Evolutionary conservation across 2,888 invertebrate genomes (phyloP), one percentile per base, ranked within the genome.

Genomic region (Mythimna pallens): DNA sequence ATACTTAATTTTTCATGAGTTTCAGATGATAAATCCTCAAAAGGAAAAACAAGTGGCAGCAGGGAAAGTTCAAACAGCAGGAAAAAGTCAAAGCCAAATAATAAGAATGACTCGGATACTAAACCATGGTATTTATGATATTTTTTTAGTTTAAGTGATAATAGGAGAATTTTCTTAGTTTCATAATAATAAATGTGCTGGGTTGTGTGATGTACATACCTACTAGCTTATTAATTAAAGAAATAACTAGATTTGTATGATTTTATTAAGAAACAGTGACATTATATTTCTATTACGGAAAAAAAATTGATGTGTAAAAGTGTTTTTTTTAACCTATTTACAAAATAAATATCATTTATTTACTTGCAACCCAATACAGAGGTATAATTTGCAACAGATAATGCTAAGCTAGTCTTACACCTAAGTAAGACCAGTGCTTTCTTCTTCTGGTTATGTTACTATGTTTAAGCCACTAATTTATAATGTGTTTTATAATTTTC

Each of bases 21-120:
- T 86, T 79, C 86, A 90, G 82, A 74, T 81, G 84, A 64, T 34
- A 89, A 85, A 87, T 82, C 86, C 30, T 83, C 74, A 43, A 93
- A 92, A 80, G 89, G 88, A 78, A 89, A 90, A 62, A 90, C 87
- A 85, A 78, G 86, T 61, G 89, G 91, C 52, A 93, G 92, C 74
- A 91, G 90, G 78, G 94, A 94, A 81, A 92, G 88, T 82, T 92
- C 93, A 30, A 91, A 86, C 75, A 91, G 85, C 78, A 91, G 93
- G 72, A 95, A 94, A 83, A 93, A 91, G 78, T 69, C 88, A n/a
- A 94, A 92, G 83, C 89, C 89, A 17, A 93, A 91, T 76, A 87
- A 78, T 70, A 92, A 92, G 81, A 83, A 76, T 84, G 92, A 93
- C 54, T 68, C 59, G 3, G 87, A 83, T 4, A 68, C 62, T 52